Evolutionary conservation across 2,113 vertebrate genomes (phyloP), one percentile per base, ranked within the genome.

Genomic region (Dryoscopus gambensis): DNA sequence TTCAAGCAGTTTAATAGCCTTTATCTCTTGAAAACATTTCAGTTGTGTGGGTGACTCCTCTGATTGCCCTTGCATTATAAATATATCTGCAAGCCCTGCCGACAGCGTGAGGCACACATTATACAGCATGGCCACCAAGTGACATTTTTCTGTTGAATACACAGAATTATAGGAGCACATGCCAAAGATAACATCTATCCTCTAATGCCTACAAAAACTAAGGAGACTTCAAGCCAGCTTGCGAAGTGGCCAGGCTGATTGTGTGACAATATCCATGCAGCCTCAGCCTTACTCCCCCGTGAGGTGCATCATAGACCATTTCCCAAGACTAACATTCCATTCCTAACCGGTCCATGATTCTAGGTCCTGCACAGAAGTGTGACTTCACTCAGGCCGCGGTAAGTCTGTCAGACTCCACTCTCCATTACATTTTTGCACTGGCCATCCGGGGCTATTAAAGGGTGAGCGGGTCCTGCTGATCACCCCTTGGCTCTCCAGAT

Each of bases 1-100:
- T 92, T 92, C 95, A 96, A 93, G 84, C 31, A 68, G 60, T 84
- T 95, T 92, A 96, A 96, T 84, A 96, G 93, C 74, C 55, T 90
- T 95, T 92, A 95, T 95, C 84, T 96, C 77, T 40, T 86, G 91
- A 81, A 97, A 93, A 90, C 81, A 67, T 71, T 95, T 93, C 84
- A 68, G 44, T 52, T 77, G 55, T 65, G 64, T 62, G 39, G 77
- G 84, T 86, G 80, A 62, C 68, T 96, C 53, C 68, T 92, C 53
- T 67, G 60, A 92, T 70, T 87, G 91, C 67, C 77, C 46, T 77
- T 90, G 76, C 78, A 96, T 93, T 91, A 91, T 57, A 96, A 95
- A 90, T 57, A n/a, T 10, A 92, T 68, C 84, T 86, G 28, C 62
- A 74, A 83, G 52, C 60, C 47, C 75, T 37, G 53, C 75, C 25